Evolutionary conservation across 1,140 invertebrate genomes (phyloP).

Genomic region (Cyclina sinensis): DNA sequence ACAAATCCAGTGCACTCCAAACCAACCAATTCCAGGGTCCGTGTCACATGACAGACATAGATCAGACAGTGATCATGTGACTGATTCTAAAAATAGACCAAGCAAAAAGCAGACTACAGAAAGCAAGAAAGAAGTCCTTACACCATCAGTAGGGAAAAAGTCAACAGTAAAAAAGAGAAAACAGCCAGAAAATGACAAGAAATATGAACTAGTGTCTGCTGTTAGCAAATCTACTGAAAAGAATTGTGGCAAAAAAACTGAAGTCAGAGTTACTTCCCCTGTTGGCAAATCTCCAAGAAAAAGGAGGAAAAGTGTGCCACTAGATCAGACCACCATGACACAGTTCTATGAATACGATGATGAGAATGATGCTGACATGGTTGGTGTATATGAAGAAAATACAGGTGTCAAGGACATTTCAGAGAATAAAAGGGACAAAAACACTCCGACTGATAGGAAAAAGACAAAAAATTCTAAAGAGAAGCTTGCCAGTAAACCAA

Average conservation of each 20-base stretch:
- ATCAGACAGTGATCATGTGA: neutral
- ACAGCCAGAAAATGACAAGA: neutral
- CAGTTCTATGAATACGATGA: slow-evolving; percentile 72
- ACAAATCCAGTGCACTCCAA: slow-evolving; percentile 24
- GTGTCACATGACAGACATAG: neutral
- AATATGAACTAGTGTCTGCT: neutral
- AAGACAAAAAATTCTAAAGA: neutral
- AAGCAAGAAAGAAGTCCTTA: neutral
- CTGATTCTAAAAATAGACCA: neutral
- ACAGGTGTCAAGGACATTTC: neutral
- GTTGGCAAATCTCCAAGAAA: neutral
- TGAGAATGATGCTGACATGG: slow-evolving; percentile 6
- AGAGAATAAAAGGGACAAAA: neutral
- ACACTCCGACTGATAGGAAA: neutral
- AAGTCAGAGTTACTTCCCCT: neutral
- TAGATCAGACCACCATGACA: slow-evolving; percentile 72
- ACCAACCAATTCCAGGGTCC: slow-evolving; percentile 15
- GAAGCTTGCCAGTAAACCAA: neutral
- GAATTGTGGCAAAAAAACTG: neutral
- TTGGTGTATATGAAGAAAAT: neutral
- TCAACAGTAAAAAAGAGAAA: neutral
- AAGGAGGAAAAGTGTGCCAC: slow-evolving; percentile 35
- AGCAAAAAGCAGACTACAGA: neutral
- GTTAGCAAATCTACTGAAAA: neutral
- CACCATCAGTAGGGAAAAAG: neutral